Conservation (phyloP, 2,113 vertebrate genomes). For the Anhinga rufa region DNA sequence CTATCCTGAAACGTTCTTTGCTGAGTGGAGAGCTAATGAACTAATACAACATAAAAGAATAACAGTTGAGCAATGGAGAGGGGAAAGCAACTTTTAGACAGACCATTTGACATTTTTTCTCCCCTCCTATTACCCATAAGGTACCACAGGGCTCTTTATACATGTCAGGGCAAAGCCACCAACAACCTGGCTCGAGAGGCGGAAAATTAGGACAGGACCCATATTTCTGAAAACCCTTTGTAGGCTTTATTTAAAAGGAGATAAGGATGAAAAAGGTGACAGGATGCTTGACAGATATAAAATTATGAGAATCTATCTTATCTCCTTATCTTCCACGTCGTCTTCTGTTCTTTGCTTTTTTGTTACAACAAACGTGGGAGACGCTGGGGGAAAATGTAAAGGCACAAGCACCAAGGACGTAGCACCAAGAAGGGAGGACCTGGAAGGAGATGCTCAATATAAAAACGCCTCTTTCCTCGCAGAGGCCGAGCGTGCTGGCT, state of each 20-base stretch:
- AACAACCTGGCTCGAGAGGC: background rate
- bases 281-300: background rate
- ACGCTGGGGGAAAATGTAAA: background rate
- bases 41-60: background rate
- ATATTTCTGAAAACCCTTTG: conserved; percentile 6
- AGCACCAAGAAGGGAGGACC: background rate
- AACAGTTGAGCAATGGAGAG: background rate
- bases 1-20: background rate
- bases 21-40: background rate
- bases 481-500: background rate
- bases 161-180: background rate
- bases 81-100: background rate
- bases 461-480: background rate
- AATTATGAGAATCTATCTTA: background rate
- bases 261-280: background rate
- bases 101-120: background rate
- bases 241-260: conserved; percentile 6
- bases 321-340: background rate
- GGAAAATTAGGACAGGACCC: conserved; percentile 10
- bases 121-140: background rate
- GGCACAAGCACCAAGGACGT: background rate
- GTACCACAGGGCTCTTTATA: background rate
- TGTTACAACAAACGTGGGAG: background rate
- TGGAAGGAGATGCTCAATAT: background rate
- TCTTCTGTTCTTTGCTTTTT: background rate